Evolutionary conservation across 2,888 invertebrate species (phyloP).

Genomic region (Chorisops tibialis): DNA sequence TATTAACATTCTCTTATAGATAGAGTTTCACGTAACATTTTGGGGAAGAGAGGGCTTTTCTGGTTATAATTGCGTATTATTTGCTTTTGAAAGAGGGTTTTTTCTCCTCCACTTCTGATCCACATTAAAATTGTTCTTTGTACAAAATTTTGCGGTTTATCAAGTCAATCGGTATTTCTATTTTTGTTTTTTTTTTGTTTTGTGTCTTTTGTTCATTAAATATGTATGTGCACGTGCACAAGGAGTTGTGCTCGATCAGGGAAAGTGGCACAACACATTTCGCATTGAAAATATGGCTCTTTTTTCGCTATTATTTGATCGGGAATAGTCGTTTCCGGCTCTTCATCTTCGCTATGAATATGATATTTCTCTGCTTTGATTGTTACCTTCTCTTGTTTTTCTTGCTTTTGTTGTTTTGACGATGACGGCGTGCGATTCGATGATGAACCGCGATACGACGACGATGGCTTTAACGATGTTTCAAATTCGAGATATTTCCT

Average conservation of each 20-base stretch:
- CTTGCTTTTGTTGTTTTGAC: conserved; percentile 5
- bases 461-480: conserved; percentile 32
- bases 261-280: conserved; percentile 78
- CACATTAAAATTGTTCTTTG: too few species aligned
- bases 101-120: too few species aligned
- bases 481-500: conserved; percentile 43
- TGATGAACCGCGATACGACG: neutral
- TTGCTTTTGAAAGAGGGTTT: too few species aligned
- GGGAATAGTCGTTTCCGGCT: neutral
- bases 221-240: conserved; percentile 78
- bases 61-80: too few species aligned
- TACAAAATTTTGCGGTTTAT: too few species aligned
- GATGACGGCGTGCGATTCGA: conserved; percentile 19
- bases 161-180: too few species aligned
- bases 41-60: too few species aligned
- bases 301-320: conserved; percentile 50
- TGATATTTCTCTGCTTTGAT: conserved; percentile 23
- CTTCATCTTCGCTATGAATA: neutral
- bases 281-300: conserved; percentile 67
- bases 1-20: too few species aligned
- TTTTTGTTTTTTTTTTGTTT: too few species aligned
- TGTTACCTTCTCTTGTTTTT: conserved; percentile 28
- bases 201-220: conserved; percentile 43
- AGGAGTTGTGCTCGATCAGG: conserved; percentile 68
- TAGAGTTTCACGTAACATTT: too few species aligned